phyloP scores from a whole-genome alignment of 2,888 invertebrate genomes.

The Archips xylosteana region DNA sequence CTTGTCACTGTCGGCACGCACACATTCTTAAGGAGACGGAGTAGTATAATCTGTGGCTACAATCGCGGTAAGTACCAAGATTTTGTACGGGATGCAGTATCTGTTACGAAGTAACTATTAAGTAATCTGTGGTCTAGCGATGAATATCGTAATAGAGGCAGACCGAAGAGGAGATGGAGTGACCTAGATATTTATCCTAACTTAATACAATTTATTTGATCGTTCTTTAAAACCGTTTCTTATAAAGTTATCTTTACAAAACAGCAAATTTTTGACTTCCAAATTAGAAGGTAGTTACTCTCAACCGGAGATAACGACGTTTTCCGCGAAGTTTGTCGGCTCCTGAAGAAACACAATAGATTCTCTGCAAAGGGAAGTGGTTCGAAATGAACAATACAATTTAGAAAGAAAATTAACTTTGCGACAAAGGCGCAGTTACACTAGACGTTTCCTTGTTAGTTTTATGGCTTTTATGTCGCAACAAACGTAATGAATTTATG shows the following conservation, averaged over 20 bases:
- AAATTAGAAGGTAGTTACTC: background rate
- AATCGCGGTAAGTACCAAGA: too few relatives aligned
- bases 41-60: too few relatives aligned
- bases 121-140: too few relatives aligned
- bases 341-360: constrained; percentile 24
- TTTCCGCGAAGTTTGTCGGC: background rate
- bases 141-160: too few relatives aligned
- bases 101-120: too few relatives aligned
- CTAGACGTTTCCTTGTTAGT: background rate
- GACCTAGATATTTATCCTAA: too few relatives aligned
- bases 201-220: background rate
- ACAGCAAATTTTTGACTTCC: background rate
- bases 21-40: too few relatives aligned
- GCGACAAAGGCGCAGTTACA: background rate
- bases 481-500: background rate
- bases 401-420: constrained; percentile 35
- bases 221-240: background rate
- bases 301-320: constrained; percentile 5
- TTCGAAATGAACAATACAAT: constrained; percentile 38
- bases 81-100: too few relatives aligned
- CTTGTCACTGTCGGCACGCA: too few relatives aligned
- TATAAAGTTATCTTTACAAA: background rate
- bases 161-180: too few relatives aligned
- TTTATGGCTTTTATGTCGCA: background rate
- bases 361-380: constrained; percentile 26